Conservation (phyloP, 1,140 invertebrate genomes). For the Caenorhabditis tropicalis region DNA sequence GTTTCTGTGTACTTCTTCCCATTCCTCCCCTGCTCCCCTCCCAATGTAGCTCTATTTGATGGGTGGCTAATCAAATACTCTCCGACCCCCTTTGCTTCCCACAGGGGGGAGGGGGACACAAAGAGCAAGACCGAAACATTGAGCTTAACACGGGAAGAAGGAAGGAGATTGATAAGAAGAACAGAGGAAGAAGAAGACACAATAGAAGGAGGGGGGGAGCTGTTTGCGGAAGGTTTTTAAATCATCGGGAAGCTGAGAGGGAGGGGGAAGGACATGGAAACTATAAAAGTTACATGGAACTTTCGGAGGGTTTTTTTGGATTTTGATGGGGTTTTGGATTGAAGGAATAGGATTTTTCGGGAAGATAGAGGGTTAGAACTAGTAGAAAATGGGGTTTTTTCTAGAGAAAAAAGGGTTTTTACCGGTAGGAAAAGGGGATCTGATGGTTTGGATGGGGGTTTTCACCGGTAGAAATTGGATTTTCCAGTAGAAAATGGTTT, state of each 20-base stretch:
- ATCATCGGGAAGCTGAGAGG: background rate
- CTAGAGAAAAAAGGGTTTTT: too few relatives aligned
- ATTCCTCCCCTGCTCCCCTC: background rate
- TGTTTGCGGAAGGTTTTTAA: background rate
- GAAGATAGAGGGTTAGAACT: too few relatives aligned
- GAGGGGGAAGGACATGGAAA: background rate
- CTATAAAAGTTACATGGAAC: background rate
- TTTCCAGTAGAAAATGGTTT: too few relatives aligned
- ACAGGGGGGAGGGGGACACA: too few relatives aligned
- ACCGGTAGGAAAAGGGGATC: too few relatives aligned
- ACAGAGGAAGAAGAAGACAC: background rate
- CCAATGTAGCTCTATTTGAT: background rate
- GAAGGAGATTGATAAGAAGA: background rate
- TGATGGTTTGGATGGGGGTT: too few relatives aligned
- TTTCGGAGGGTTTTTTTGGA: background rate
- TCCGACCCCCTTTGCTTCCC: too few relatives aligned
- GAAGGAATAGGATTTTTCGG: too few relatives aligned
- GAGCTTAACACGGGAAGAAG: background rate
- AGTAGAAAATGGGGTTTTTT: too few relatives aligned
- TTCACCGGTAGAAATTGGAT: too few relatives aligned
- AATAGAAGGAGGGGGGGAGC: background rate
- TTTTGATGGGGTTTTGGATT: too few relatives aligned
- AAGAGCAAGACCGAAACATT: constrained; percentile 23
- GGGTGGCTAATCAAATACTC: constrained; percentile 18
- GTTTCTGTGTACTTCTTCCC: background rate